Evolutionary conservation across 2,113 vertebrate genomes (phyloP).

Genomic region (Neodontobutis hainanensis): DNA sequence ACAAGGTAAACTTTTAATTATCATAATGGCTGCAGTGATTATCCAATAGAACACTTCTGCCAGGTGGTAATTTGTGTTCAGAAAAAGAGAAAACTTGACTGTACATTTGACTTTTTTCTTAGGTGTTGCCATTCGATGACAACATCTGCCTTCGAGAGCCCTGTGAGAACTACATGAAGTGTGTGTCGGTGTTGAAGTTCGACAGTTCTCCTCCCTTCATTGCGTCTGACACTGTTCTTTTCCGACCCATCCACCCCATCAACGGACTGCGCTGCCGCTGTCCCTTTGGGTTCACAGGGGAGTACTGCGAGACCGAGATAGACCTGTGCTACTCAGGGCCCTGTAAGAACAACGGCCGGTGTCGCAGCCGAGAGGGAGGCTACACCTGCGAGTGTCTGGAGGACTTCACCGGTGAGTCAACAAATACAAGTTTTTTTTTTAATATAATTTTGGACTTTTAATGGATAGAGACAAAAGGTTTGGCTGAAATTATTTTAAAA

Average conservation of each 20-base stretch:
- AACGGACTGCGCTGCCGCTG: slow-evolving; percentile 94
- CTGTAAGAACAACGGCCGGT: slow-evolving; percentile 86
- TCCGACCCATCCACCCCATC: slow-evolving; percentile 96
- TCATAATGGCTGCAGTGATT: too few species aligned
- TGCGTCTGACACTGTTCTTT: slow-evolving; percentile 90
- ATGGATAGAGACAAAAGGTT: too few species aligned
- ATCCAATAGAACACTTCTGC: too few species aligned
- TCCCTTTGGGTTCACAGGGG: slow-evolving; percentile 90
- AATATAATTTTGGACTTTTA: too few species aligned
- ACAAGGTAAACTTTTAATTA: too few species aligned
- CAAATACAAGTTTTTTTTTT: too few species aligned
- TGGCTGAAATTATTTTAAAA: too few species aligned
- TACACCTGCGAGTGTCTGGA: slow-evolving; percentile 91
- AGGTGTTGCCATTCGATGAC: slow-evolving; percentile 95
- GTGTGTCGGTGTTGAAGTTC: slow-evolving; percentile 92
- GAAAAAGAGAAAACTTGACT: too few species aligned
- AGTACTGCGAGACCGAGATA: slow-evolving; percentile 96
- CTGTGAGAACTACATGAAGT: slow-evolving; percentile 99
- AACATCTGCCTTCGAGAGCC: slow-evolving; percentile 97
- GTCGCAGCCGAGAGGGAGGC: slow-evolving; percentile 91
- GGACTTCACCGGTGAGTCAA: slow-evolving; percentile 89
- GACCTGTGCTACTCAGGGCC: slow-evolving; percentile 96
- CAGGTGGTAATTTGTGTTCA: too few species aligned
- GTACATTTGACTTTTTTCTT: neutral
- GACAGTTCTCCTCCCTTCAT: slow-evolving; percentile 96